These are phyloP conservation scores for Homalodisca vitripennis DNA, from an alignment of 1,140 invertebrate genomes.

Conservation along the genomic window DNA sequence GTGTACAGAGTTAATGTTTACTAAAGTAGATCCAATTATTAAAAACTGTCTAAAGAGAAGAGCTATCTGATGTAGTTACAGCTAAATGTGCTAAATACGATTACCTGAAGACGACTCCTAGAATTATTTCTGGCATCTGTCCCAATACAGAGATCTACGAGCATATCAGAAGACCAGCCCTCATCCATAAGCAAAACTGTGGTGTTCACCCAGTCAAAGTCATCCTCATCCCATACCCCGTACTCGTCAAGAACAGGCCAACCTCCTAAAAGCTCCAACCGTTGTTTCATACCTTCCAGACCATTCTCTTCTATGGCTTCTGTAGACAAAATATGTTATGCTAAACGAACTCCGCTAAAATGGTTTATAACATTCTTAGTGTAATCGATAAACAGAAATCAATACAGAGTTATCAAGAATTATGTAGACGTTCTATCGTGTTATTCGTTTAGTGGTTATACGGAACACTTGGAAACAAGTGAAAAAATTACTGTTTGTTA, in stretches of 20 bases:
- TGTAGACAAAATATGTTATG: too few relatives aligned
- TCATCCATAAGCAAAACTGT: slow-evolving; percentile 71
- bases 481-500: too few relatives aligned
- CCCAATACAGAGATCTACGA: slow-evolving; percentile 83
- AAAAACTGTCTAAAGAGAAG: neutral
- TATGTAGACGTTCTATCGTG: too few relatives aligned
- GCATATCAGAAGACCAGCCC: slow-evolving; percentile 85
- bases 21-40: too few relatives aligned
- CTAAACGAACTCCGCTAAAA: too few relatives aligned
- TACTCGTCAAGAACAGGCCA: slow-evolving; percentile 71
- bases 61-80: neutral
- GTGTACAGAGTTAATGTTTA: too few relatives aligned
- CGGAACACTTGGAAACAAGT: too few relatives aligned
- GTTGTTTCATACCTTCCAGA: slow-evolving; percentile 62
- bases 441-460: too few relatives aligned
- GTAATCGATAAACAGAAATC: too few relatives aligned
- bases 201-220: slow-evolving; percentile 81
- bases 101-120: slow-evolving; percentile 74
- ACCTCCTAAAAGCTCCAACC: slow-evolving; percentile 75
- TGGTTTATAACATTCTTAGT: too few relatives aligned
- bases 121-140: slow-evolving; percentile 83
- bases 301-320: slow-evolving; percentile 70
- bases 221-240: slow-evolving; percentile 53
- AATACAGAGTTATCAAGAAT: too few relatives aligned
- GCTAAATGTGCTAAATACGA: too few relatives aligned